These are phyloP conservation scores for Urophycis tenuis DNA, from an alignment of 2,797 vertebrate genomes.

Conservation along the genomic window DNA sequence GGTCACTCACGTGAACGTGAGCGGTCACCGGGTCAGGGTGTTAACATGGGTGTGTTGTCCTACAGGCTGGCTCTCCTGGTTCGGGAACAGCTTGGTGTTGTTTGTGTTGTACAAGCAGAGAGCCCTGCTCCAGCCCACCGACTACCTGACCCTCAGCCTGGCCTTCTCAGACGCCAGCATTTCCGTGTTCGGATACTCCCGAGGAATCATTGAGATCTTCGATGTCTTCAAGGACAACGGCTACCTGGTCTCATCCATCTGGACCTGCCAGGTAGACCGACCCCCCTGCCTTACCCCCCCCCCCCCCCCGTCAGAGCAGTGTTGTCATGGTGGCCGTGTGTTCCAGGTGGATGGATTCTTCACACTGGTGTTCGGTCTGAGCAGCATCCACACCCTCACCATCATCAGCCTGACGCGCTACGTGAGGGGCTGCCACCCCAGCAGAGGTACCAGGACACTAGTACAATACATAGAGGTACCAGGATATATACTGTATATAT, in stretches of 20 bases:
- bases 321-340: too few relatives aligned
- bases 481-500: neutral
- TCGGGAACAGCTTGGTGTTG: slow-evolving; percentile 77
- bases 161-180: slow-evolving; percentile 76
- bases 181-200: slow-evolving; percentile 75
- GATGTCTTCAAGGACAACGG: slow-evolving; percentile 73
- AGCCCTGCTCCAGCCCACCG: slow-evolving; percentile 67
- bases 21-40: too few relatives aligned
- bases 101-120: slow-evolving; percentile 75
- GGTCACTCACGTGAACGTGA: neutral
- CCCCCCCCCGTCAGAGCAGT: neutral
- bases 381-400: slow-evolving; percentile 79
- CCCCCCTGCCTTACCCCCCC: slow-evolving; percentile 47
- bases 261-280: slow-evolving; percentile 75
- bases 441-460: slow-evolving; percentile 57
- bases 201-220: slow-evolving; percentile 78
- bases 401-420: slow-evolving; percentile 79
- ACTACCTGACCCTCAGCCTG: slow-evolving; percentile 77
- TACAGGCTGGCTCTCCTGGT: slow-evolving; percentile 77
- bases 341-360: slow-evolving; percentile 77
- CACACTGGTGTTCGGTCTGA: slow-evolving; percentile 76
- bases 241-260: slow-evolving; percentile 73
- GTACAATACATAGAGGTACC: neutral
- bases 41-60: neutral
- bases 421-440: slow-evolving; percentile 72